These are phyloP conservation scores for Ranitomeya variabilis DNA, from an alignment of 2,113 vertebrate genomes.

Conservation along the genomic window DNA sequence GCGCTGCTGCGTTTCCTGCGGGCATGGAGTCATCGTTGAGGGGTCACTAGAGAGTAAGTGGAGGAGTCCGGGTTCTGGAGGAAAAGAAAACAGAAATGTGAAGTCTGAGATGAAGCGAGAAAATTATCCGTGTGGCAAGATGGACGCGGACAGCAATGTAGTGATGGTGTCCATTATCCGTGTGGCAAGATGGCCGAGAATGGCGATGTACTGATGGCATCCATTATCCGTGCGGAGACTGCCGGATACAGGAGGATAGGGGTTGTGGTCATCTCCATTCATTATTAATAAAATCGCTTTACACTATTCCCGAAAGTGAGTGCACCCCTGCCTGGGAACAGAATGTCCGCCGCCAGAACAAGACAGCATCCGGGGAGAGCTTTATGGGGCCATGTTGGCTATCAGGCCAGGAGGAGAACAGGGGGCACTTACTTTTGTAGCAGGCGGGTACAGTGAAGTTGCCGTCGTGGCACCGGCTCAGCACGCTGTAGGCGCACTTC, in stretches of 20 bases:
- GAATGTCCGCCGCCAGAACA: neutral
- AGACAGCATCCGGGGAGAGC: neutral
- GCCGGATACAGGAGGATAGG: neutral
- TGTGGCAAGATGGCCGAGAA: too few species aligned
- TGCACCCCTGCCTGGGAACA: too few species aligned
- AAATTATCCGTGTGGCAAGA: too few species aligned
- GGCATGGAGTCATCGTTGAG: too few species aligned
- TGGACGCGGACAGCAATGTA: too few species aligned
- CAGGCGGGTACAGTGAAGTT: slow-evolving; percentile 79
- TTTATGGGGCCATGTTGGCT: neutral
- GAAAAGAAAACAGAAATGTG: too few species aligned
- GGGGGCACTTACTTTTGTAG: slow-evolving; percentile 75
- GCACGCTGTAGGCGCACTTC: slow-evolving; percentile 82
- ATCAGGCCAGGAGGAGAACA: too few species aligned
- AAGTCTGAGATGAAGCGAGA: too few species aligned
- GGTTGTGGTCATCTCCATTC: neutral
- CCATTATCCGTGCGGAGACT: neutral
- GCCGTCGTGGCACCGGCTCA: slow-evolving; percentile 76
- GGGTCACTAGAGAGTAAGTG: too few species aligned
- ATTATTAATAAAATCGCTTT: neutral
- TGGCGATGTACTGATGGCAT: neutral
- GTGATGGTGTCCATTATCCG: too few species aligned
- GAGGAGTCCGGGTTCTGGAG: too few species aligned
- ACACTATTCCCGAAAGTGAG: neutral
- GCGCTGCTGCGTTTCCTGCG: too few species aligned